phyloP scores from a whole-genome alignment of 2,113 vertebrate genomes.

The Hoplias malabaricus region DNA sequence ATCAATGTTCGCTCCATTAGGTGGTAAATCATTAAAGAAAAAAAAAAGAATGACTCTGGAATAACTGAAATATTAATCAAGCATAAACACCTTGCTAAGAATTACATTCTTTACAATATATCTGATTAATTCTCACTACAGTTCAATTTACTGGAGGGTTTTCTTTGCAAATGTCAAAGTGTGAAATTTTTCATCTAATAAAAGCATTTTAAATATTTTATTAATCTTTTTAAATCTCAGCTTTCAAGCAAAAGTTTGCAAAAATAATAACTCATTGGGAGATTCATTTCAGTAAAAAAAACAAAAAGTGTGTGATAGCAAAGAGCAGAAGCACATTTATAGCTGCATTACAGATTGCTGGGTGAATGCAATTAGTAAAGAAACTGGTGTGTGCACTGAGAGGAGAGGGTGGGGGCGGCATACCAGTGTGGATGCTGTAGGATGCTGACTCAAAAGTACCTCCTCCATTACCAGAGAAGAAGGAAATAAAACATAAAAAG shows the following conservation, averaged over 20 bases:
- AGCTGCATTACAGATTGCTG: neutral
- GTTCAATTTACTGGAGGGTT: too few relatives aligned
- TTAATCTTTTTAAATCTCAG: too few relatives aligned
- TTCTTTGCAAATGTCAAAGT: too few relatives aligned
- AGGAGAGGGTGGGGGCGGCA: neutral
- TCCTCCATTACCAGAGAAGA: conserved; percentile 19
- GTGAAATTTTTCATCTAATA: too few relatives aligned
- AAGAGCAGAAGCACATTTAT: conserved; percentile 21
- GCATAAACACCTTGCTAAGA: neutral
- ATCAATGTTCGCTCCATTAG: too few relatives aligned
- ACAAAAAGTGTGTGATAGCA: neutral
- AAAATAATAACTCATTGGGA: neutral
- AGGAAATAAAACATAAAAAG: conserved; percentile 22
- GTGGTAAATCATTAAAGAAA: too few relatives aligned
- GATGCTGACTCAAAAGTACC: conserved; percentile 11
- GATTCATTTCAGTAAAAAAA: neutral
- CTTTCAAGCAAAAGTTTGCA: neutral
- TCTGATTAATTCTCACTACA: too few relatives aligned
- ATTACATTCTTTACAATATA: too few relatives aligned
- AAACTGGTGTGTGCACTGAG: neutral
- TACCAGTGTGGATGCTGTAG: neutral
- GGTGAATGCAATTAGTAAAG: conserved; percentile 26
- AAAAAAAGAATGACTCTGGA: too few relatives aligned
- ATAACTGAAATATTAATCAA: neutral
- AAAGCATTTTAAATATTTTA: too few relatives aligned